These are phyloP conservation scores for Pseudomyrmex flavicornis DNA, from an alignment of 1,140 invertebrate genomes.

Conservation along the genomic window DNA sequence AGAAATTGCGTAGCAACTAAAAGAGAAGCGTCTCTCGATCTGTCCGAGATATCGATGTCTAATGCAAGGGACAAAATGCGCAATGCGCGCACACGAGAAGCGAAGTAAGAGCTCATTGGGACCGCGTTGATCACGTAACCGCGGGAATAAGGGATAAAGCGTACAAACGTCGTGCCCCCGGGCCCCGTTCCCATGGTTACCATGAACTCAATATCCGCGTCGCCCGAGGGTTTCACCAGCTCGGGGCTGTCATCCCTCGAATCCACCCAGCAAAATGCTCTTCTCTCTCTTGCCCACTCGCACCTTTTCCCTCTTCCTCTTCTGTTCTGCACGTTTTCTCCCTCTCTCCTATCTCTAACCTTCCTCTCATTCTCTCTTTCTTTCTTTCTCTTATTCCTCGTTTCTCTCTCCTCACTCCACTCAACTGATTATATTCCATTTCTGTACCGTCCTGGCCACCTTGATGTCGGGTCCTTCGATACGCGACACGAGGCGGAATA, in stretches of 20 bases:
- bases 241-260: conserved; percentile 84
- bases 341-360: background rate
- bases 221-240: conserved; percentile 75
- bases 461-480: conserved; percentile 76
- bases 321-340: no score
- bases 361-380: background rate
- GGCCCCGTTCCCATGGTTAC: conserved; percentile 86
- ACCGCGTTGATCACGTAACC: conserved; percentile 81
- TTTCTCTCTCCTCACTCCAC: background rate
- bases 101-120: conserved; percentile 62
- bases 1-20: background rate
- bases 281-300: background rate
- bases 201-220: conserved; percentile 87
- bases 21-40: conserved; percentile 13
- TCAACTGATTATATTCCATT: conserved; percentile 85
- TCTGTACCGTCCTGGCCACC: conserved; percentile 79
- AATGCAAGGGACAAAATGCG: conserved; percentile 49
- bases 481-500: conserved; percentile 76
- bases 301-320: background rate
- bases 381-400: background rate
- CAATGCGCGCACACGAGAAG: conserved; percentile 50
- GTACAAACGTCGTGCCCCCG: conserved; percentile 82
- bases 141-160: conserved; percentile 83
- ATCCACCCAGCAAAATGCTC: conserved; percentile 77
- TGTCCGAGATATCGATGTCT: background rate